A percentile compares a stretch with the other conserved stretches of the same genome.
phyloP scores from a whole-genome alignment of 64 coral and sea anemone species.

The Porites lutea region DNA sequence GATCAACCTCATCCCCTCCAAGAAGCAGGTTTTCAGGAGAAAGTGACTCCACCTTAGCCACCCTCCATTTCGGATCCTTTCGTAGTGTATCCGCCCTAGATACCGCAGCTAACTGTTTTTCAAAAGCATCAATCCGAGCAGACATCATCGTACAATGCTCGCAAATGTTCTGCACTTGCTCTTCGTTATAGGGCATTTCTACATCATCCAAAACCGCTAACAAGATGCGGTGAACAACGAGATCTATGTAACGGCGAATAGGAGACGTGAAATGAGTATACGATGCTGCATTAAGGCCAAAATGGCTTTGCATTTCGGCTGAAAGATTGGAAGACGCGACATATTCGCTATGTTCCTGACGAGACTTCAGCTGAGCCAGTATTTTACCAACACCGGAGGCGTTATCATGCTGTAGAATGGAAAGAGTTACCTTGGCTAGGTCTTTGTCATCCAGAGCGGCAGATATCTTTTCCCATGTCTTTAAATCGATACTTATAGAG shows the following conservation, averaged over 20 bases:
- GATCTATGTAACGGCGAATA: constrained; percentile 89
- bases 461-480: constrained; percentile 73
- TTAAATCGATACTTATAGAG: constrained; percentile 54
- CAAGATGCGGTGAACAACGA: constrained; percentile 92
- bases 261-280: constrained; percentile 97
- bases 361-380: background rate
- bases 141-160: constrained; percentile 51
- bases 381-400: background rate
- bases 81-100: constrained; percentile 18
- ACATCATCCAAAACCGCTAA: constrained; percentile 58
- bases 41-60: constrained; percentile 42
- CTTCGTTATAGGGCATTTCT: constrained; percentile 67
- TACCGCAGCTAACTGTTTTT: constrained; percentile 34
- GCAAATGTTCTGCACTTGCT: constrained; percentile 67
- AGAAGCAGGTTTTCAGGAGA: constrained; percentile 14
- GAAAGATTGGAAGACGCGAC: background rate
- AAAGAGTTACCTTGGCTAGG: constrained; percentile 39
- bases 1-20: constrained; percentile 11
- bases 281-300: constrained; percentile 49
- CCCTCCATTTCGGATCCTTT: constrained; percentile 33
- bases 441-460: constrained; percentile 80
- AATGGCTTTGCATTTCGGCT: background rate
- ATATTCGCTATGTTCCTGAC: constrained; percentile 27
- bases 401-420: constrained; percentile 26
- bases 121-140: constrained; percentile 30